Conservation (phyloP, 1,140 invertebrate genomes). For the Spodoptera frugiperda region DNA sequence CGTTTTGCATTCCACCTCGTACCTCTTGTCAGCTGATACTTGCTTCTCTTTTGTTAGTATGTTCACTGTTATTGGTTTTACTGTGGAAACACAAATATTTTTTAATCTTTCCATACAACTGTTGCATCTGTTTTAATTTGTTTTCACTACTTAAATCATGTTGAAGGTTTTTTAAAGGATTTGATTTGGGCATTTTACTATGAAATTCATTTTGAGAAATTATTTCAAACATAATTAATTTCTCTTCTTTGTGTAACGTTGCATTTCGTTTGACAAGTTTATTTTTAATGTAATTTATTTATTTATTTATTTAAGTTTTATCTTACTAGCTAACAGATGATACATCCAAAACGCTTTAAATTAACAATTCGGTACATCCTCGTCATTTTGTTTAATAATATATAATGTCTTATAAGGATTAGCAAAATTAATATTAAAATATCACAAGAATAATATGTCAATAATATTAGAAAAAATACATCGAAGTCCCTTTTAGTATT, state of each 20-base stretch:
- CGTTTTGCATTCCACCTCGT: slow-evolving; percentile 94
- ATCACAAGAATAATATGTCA: no score
- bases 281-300: no score
- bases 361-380: neutral
- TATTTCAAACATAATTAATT: no score
- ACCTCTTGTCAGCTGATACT: slow-evolving; percentile 92
- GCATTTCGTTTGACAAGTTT: no score
- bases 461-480: no score
- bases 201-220: no score
- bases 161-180: no score
- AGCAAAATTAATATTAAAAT: no score
- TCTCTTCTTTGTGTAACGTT: no score
- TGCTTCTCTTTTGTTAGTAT: slow-evolving; percentile 92
- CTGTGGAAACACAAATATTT: slow-evolving; percentile 86
- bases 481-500: neutral
- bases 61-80: slow-evolving; percentile 92
- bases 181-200: no score
- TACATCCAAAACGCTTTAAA: slow-evolving; percentile 4
- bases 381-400: neutral
- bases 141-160: no score
- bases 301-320: neutral
- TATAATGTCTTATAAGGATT: no score
- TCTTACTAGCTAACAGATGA: neutral
- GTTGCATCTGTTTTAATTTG: neutral
- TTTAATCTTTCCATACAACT: neutral